phyloP scores from a whole-genome alignment of 1,140 invertebrate genomes.

The Drosophila mayri region DNA sequence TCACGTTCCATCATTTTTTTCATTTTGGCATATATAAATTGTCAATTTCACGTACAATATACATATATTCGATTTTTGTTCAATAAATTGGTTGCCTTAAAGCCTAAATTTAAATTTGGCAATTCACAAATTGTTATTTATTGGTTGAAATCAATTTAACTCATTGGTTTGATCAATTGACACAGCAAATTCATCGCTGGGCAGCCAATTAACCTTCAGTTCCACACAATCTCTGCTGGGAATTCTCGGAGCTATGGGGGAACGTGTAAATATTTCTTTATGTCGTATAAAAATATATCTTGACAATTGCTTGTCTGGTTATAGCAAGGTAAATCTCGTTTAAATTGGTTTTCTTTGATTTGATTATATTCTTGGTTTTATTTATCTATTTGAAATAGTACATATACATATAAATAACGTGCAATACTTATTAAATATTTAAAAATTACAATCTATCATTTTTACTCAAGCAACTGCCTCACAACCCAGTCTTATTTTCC shows the following conservation, averaged over 20 bases:
- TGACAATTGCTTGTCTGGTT: slow-evolving; percentile 11
- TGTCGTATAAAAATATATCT: slow-evolving; percentile 9
- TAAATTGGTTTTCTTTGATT: neutral
- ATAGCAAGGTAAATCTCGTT: slow-evolving; percentile 10
- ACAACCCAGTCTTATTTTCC: neutral
- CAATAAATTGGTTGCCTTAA: slow-evolving; percentile 38
- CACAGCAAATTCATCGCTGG: slow-evolving; percentile 38
- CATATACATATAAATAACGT: neutral
- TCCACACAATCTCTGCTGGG: slow-evolving; percentile 18
- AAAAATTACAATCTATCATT: neutral
- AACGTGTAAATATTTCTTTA: slow-evolving; percentile 37
- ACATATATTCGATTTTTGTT: slow-evolving; percentile 22
- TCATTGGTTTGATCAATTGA: slow-evolving; percentile 36
- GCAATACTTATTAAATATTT: neutral
- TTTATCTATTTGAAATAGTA: neutral
- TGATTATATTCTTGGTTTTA: neutral
- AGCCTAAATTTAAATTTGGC: slow-evolving; percentile 32
- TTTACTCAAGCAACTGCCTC: no score
- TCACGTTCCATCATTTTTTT: slow-evolving; percentile 39
- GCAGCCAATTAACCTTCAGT: slow-evolving; percentile 63
- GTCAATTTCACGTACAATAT: slow-evolving; percentile 36
- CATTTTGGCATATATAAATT: slow-evolving; percentile 35
- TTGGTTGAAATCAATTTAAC: slow-evolving; percentile 38
- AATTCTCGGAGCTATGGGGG: slow-evolving; percentile 10
- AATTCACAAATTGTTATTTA: slow-evolving; percentile 32